Evolutionary conservation across 92 coral and sea anemone species (phyloP), one percentile per base, ranked within the genome.

Genomic region (Epizoanthus rinbou): DNA sequence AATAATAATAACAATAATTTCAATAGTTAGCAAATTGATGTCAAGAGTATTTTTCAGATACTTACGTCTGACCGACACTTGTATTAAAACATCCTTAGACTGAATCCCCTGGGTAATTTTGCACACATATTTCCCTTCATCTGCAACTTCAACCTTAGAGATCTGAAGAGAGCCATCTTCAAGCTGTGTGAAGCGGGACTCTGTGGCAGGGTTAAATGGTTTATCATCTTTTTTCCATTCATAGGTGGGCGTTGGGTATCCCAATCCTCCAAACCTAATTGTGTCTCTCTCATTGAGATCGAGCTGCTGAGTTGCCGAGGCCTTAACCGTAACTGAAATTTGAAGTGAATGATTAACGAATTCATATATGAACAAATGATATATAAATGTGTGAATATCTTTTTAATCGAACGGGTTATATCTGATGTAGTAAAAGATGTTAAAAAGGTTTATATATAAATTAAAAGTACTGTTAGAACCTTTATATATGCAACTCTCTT

Each of bases 71-170:
- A 78, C 82, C 35, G 57, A 39, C 18, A 78, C 82, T n/a, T 41
- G 6, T 18, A 78, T 41, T 59, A 69, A 9, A 60, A 78, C 58
- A n/a, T 41, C 18, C 59, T 60, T 59, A 18, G 59, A 43, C 14
- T 5, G 10, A 60, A 78, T 21, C 17, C 21, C 16, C 75, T 81
- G 65, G 1, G 43, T 16, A 52, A 80, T 35, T 15, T 14, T 11
- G 25, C 85, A 80, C 11, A 47, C 67, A 57, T 80, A 80, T 57
- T 24, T 67, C 31, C 62, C 85, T 8, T 66, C 85, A 80, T 80
- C 85, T 5, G 47, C 41, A 66, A 80, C 15, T 21, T 6, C 24
- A 70, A 80, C 85, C 39, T 52, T 66, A 0, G 75, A 28, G 22
- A 80, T 80, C 16, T 66, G 16, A 24, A 80, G 53, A n/a, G 75